Percentiles rank a stretch among this genome's conserved stretches.
Evolutionary conservation across 2,888 invertebrate genomes (phyloP).

Genomic region (Campopleginae sp.): DNA sequence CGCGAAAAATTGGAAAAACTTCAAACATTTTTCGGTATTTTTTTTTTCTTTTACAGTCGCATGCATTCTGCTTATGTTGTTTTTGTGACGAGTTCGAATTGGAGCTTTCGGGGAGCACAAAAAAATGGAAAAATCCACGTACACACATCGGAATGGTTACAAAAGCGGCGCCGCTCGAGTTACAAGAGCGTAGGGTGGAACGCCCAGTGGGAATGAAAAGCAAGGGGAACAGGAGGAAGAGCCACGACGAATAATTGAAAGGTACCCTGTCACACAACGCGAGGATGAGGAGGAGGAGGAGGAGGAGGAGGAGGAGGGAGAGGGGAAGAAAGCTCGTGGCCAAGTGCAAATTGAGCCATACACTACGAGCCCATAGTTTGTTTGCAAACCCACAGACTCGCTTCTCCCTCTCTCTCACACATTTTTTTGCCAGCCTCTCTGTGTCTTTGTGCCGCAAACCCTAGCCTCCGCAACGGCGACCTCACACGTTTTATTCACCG

Average conservation of each 20-base stretch:
- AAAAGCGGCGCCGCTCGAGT: slow-evolving; percentile 65
- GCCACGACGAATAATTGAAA: slow-evolving; percentile 77
- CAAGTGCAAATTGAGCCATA: slow-evolving; percentile 78
- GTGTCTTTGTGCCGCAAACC: neutral
- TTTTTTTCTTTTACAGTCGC: neutral
- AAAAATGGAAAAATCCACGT: slow-evolving; percentile 23
- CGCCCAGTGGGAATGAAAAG: slow-evolving; percentile 18
- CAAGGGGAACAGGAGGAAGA: slow-evolving; percentile 66
- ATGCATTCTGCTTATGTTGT: neutral
- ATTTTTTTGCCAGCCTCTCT: slow-evolving; percentile 29
- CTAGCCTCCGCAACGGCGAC: neutral
- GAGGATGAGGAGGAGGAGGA: slow-evolving; percentile 13
- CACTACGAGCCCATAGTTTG: slow-evolving; percentile 71
- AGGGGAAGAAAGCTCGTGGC: slow-evolving; percentile 71
- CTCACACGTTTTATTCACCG: slow-evolving; percentile 55
- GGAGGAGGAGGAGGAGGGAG: slow-evolving; percentile 63
- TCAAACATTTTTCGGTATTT: neutral
- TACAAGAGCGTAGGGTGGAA: slow-evolving; percentile 46
- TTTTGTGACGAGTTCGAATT: neutral
- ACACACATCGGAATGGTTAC: slow-evolving; percentile 59
- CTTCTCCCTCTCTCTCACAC: slow-evolving; percentile 24
- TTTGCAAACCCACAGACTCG: slow-evolving; percentile 68
- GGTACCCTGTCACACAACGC: slow-evolving; percentile 73
- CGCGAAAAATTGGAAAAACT: neutral
- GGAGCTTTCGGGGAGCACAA: slow-evolving; percentile 24